A percentile compares a stretch with the other conserved stretches of the same genome.
Conservation (phyloP, 1,140 invertebrate genomes). For the Cyrtorhinus lividipennis region DNA sequence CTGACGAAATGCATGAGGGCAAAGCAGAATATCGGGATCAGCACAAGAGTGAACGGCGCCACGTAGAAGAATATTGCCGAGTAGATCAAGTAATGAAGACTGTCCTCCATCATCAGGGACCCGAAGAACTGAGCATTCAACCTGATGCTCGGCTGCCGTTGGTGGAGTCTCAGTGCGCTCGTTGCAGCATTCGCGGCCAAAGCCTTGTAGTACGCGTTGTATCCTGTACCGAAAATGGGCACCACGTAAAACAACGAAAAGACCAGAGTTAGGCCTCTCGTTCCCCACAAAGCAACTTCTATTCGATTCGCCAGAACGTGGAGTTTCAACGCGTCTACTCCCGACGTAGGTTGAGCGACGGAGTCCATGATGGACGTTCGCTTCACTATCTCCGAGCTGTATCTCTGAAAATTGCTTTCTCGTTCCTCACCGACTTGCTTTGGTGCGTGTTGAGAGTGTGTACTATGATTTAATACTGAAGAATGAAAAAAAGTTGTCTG, state of each 20-base stretch:
- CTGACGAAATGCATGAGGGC: slow-evolving; percentile 79
- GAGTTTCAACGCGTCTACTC: slow-evolving; percentile 40
- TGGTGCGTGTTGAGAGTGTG: no score
- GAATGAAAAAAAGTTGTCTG: no score
- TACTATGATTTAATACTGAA: no score
- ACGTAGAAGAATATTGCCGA: slow-evolving; percentile 85
- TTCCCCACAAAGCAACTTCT: slow-evolving; percentile 67
- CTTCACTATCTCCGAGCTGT: no score
- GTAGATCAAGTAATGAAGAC: slow-evolving; percentile 90
- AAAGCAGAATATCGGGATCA: slow-evolving; percentile 78
- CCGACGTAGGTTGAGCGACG: neutral
- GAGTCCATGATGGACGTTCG: neutral
- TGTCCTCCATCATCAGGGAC: slow-evolving; percentile 74
- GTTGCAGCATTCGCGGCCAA: slow-evolving; percentile 82
- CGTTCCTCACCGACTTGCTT: no score
- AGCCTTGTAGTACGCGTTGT: slow-evolving; percentile 79
- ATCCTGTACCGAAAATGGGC: slow-evolving; percentile 72
- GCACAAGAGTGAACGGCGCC: slow-evolving; percentile 72
- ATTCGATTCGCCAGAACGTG: slow-evolving; percentile 70
- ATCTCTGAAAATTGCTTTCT: no score
- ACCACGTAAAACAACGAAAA: slow-evolving; percentile 73
- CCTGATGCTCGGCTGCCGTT: slow-evolving; percentile 68
- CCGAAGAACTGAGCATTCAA: slow-evolving; percentile 67
- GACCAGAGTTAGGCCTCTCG: slow-evolving; percentile 62
- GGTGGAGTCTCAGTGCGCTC: slow-evolving; percentile 83